phyloP scores from a whole-genome alignment of 2,888 invertebrate species.

The Antheraea assamensis region DNA sequence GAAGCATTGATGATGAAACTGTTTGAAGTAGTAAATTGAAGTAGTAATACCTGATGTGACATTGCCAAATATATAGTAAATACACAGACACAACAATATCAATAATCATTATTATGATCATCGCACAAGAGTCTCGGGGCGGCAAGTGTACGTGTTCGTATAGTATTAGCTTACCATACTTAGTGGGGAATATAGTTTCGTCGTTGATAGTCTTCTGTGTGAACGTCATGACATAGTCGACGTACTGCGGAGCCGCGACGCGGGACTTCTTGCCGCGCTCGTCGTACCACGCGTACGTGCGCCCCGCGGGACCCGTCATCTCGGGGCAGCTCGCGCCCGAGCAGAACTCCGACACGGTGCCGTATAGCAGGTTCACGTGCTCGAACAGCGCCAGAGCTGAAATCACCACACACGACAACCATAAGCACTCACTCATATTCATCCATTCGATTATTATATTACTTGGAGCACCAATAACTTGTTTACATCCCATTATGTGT shows the following conservation, averaged over 20 bases:
- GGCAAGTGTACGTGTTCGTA: too few relatives aligned
- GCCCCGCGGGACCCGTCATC: conserved; percentile 98
- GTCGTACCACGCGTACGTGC: conserved; percentile 98
- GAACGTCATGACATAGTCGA: conserved; percentile 99
- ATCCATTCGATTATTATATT: too few relatives aligned
- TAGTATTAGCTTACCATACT: conserved; percentile 89
- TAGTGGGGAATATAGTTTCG: conserved; percentile 98
- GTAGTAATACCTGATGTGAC: too few relatives aligned
- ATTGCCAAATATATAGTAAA: too few relatives aligned
- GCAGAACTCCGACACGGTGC: conserved; percentile 99
- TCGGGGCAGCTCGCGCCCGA: conserved; percentile 97
- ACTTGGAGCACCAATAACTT: too few relatives aligned
- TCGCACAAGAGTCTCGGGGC: too few relatives aligned
- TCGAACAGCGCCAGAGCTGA: conserved; percentile 98
- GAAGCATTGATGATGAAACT: too few relatives aligned
- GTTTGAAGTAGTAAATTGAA: too few relatives aligned
- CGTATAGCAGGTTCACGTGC: conserved; percentile 99
- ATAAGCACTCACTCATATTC: background rate
- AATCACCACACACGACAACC: conserved; percentile 45
- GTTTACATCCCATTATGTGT: too few relatives aligned
- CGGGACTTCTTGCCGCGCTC: conserved; percentile 99
- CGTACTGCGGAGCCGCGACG: conserved; percentile 98
- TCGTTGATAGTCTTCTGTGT: conserved; percentile 98
- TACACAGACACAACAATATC: too few relatives aligned
- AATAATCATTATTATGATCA: too few relatives aligned